Evolutionary conservation across 1,140 invertebrate genomes (phyloP), one percentile per base, ranked within the genome.

Genomic region (Prorops nasuta): DNA sequence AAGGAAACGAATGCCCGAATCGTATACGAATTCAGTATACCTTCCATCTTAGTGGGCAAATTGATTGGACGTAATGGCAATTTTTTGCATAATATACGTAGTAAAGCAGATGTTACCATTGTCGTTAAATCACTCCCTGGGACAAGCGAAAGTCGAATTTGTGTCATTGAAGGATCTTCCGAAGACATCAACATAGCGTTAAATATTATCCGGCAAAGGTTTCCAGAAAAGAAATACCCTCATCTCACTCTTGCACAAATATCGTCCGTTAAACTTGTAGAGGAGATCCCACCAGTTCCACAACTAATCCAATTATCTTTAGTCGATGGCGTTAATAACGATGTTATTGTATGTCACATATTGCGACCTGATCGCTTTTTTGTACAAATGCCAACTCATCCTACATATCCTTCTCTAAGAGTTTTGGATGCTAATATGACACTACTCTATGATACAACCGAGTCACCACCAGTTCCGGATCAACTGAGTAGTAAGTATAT

Each of bases 331-430:
- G 87, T 97, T n/a, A 92, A 91, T 66, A 93, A 95, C 66, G 94
- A 98, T 74, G 89, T 96, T 1, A 84, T 89, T 38, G 81, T 98
- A 37, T 92, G 89, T 60, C 87, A 86, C 56, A 84, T 96, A 54
- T 83, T 94, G 6, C 85, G 86, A 58, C 88, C 92, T 15, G 87
- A 88, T 42, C 90, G 94, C 67, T 80, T 97, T 58, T 98, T 98
- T 76, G 80, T 98, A 20, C 95, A 98, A 68, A 87, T 96, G 69
- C 93, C 92, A 12, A 88, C 91, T 36, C 94, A 98, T 80, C 94
- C 95, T 1, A 87, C 92, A 0, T 96, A 89, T 78, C 86, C 88
- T 1, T 85, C 84, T 12, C 79, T 98, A 38, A 83, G 86, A 55
- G 77, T 85, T 38, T 80, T 98, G 28, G 90, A 91, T 66, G 80